A percentile compares a stretch with the other conserved stretches of the same genome.
These are phyloP conservation scores for Pipa parva DNA, from an alignment of 2,113 vertebrate genomes.

Conservation along the genomic window DNA sequence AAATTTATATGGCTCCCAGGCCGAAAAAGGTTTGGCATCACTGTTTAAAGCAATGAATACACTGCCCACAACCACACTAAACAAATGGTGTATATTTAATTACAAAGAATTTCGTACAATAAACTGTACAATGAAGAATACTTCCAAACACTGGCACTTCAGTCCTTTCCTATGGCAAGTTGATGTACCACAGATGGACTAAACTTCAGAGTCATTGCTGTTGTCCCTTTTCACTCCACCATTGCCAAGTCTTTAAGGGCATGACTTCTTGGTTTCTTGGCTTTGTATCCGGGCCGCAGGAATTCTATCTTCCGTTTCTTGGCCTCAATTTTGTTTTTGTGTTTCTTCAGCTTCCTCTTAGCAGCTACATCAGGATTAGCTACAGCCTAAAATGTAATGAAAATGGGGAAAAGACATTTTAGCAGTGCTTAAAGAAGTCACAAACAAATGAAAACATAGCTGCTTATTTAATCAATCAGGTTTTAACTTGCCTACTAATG, in stretches of 20 bases:
- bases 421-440: too few relatives aligned
- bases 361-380: constrained; percentile 90
- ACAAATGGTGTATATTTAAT: constrained; percentile 49
- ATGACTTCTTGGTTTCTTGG: constrained; percentile 75
- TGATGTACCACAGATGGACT: constrained; percentile 3
- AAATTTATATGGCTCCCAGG: too few relatives aligned
- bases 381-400: constrained; percentile 69
- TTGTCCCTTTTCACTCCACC: constrained; percentile 63
- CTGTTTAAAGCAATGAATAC: too few relatives aligned
- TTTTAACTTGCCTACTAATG: too few relatives aligned
- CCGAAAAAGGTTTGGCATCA: too few relatives aligned
- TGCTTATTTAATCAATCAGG: too few relatives aligned
- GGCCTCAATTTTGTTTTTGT: constrained; percentile 85
- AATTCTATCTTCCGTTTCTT: constrained; percentile 90
- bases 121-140: constrained; percentile 40
- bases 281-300: constrained; percentile 78
- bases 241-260: constrained; percentile 83
- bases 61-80: too few relatives aligned
- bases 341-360: constrained; percentile 90
- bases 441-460: too few relatives aligned
- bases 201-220: not conserved
- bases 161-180: constrained; percentile 22
- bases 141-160: not conserved
- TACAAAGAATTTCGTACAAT: constrained; percentile 30
- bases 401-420: too few relatives aligned